Conservation (phyloP, 2,888 invertebrate species). For the Branchipolynoe longqiensis region DNA sequence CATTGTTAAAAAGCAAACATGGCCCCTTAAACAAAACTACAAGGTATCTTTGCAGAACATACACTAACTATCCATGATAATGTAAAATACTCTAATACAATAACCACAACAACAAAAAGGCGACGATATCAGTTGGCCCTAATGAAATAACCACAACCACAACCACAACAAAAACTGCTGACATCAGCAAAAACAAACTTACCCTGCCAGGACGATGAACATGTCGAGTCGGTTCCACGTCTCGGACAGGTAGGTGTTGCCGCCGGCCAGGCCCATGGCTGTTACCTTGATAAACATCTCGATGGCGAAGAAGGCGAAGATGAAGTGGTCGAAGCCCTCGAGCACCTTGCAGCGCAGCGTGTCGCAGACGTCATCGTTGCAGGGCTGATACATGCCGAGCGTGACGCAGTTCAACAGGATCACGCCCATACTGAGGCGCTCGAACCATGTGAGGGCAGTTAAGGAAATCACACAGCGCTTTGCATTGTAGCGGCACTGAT, state of each 20-base stretch:
- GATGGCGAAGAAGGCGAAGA: slow-evolving; percentile 98
- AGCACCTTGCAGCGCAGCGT: slow-evolving; percentile 83
- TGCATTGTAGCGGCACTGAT: too few relatives aligned
- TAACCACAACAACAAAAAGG: too few relatives aligned
- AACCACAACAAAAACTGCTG: too few relatives aligned
- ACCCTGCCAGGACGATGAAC: slow-evolving; percentile 98
- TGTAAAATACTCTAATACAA: too few relatives aligned
- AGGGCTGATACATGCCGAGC: slow-evolving; percentile 99
- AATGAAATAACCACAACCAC: too few relatives aligned
- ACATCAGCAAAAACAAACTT: too few relatives aligned
- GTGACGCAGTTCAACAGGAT: slow-evolving; percentile 99
- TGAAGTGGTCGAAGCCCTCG: slow-evolving; percentile 98
- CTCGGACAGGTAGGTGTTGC: slow-evolving; percentile 96
- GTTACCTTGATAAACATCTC: slow-evolving; percentile 99
- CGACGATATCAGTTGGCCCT: too few relatives aligned
- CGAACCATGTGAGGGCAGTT: slow-evolving; percentile 92
- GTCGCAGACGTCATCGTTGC: slow-evolving; percentile 89
- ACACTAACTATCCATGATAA: too few relatives aligned
- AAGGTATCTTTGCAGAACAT: too few relatives aligned
- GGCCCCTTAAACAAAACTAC: too few relatives aligned
- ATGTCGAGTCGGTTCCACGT: slow-evolving; percentile 99
- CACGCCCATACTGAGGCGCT: slow-evolving; percentile 98
- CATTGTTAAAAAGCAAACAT: too few relatives aligned
- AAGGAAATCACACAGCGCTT: slow-evolving; percentile 73
- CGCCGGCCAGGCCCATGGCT: slow-evolving; percentile 95